These are phyloP conservation scores for Pocillopora grandis DNA, from an alignment of 92 coral and sea anemone genomes.

Conservation along the genomic window DNA sequence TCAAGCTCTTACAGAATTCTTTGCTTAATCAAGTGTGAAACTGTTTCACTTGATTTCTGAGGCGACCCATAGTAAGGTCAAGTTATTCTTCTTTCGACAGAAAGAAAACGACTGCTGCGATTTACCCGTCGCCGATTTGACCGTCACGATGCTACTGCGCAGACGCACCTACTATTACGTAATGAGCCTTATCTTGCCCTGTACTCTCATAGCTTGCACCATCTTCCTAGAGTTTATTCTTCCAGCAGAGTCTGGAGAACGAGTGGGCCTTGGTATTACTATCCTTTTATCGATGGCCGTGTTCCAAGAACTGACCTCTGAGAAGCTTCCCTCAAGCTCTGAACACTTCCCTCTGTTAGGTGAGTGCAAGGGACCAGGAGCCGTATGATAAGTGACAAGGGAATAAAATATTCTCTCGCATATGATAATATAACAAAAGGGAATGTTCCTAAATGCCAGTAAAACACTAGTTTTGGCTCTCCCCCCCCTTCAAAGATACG, in stretches of 20 bases:
- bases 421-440: too few species aligned
- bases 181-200: constrained; percentile 87
- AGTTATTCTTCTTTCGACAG: constrained; percentile 26
- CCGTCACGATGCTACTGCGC: constrained; percentile 66
- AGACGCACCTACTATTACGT: constrained; percentile 90
- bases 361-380: constrained; percentile 10
- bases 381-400: too few species aligned
- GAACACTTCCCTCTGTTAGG: constrained; percentile 89
- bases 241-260: constrained; percentile 93
- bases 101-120: constrained; percentile 63
- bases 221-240: constrained; percentile 92
- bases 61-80: too few species aligned
- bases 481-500: too few species aligned
- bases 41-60: not conserved
- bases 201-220: constrained; percentile 89
- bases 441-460: too few species aligned
- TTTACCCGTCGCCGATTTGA: constrained; percentile 61
- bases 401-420: too few species aligned
- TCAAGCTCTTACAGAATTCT: too few species aligned
- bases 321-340: constrained; percentile 91
- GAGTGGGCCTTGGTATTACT: constrained; percentile 89
- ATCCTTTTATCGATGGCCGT: constrained; percentile 90
- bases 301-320: constrained; percentile 89
- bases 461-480: too few species aligned
- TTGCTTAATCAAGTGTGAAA: too few species aligned